Conservation (phyloP, 2,113 vertebrate genomes). For the Mormyrus lacerda region DNA sequence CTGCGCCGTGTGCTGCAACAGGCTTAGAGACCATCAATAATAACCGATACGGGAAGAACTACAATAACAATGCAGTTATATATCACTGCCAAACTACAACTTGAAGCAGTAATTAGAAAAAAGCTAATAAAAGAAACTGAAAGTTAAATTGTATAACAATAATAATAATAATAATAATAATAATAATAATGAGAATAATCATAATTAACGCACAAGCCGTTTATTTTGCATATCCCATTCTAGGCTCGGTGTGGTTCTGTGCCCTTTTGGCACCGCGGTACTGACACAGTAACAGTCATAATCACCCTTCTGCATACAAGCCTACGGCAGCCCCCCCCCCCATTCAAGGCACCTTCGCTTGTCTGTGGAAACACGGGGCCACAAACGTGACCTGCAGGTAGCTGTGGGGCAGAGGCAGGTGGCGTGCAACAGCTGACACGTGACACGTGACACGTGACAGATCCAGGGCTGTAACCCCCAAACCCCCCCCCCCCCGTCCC, state of each 20-base stretch:
- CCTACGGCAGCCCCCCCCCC: background rate
- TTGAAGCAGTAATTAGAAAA: background rate
- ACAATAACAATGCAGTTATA: background rate
- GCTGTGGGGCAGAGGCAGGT: background rate
- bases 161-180: background rate
- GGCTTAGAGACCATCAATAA: background rate
- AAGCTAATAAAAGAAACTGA: background rate
- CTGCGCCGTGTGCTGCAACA: background rate
- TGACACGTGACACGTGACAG: background rate
- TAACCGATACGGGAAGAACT: background rate
- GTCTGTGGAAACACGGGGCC: background rate
- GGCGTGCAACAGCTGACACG: background rate
- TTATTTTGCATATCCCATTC: background rate
- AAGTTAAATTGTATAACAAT: background rate
- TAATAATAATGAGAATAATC: background rate
- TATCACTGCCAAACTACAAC: background rate
- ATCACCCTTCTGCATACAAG: background rate
- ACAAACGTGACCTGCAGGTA: background rate
- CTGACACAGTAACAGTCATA: background rate
- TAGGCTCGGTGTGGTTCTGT: background rate
- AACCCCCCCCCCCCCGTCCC: background rate
- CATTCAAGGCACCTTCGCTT: background rate
- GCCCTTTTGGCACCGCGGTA: background rate
- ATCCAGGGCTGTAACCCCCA: background rate
- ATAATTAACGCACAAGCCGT: background rate